Evolutionary conservation across 2,113 vertebrate species (phyloP), one percentile per base, ranked within the genome.

Genomic region (Chascanopsetta lugubris): DNA sequence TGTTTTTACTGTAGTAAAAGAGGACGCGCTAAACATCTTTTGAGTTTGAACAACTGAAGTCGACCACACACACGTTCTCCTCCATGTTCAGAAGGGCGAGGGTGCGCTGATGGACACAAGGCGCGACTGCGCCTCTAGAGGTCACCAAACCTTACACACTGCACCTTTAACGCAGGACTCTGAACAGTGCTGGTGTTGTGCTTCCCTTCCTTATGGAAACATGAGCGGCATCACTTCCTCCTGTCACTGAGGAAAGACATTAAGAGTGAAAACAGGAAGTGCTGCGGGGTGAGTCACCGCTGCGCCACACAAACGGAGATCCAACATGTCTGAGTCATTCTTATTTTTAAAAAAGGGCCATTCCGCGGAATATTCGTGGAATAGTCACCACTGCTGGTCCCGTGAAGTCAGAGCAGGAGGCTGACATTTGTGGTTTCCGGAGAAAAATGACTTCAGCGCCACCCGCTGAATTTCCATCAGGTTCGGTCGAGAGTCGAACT

Each of bases 141-240:
- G n/a, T n/a, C n/a, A n/a, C n/a, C n/a, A n/a, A n/a, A n/a, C n/a
- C n/a, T n/a, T n/a, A n/a, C n/a, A n/a, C n/a, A n/a, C n/a, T n/a
- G n/a, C n/a, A n/a, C n/a, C n/a, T n/a, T n/a, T n/a, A n/a, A n/a
- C n/a, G n/a, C n/a, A 47, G 22, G 29, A 55, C 10, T 30, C 53
- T 43, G 21, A 0, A 0, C 11, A 8, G 8, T 12, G 15, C 34
- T 34, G 21, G 26, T 50, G 36, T 64, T 24, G 7, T 25, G 26
- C 21, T 34, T 72, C 11, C 21, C 10, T 78, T 62, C 58, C 58
- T 53, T 12, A 6, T 64, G 70, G 64, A 65, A 64, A 74, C 34
- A 56, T 55, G 27, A 1, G 51, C 55, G 2, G 22, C 42, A 54
- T 60, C 32, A 65, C 65, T 63, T 79, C 53, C 64, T 2, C 6